phyloP scores from a whole-genome alignment of 2,113 vertebrate genomes.

The Narcine bancroftii region DNA sequence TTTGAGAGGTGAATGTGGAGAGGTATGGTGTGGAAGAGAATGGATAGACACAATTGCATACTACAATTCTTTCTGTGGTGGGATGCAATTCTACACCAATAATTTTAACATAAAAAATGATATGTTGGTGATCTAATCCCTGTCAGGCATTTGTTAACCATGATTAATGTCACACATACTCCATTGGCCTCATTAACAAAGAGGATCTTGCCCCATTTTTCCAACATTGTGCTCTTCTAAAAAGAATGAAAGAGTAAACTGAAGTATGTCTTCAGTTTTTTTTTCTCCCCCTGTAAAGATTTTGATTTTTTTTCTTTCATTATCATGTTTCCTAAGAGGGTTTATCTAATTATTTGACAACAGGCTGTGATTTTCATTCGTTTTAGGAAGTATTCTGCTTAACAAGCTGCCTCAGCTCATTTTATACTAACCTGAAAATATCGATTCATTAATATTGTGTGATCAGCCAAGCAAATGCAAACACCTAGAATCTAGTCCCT shows the following conservation, averaged over 20 bases:
- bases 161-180: neutral
- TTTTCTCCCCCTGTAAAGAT: neutral
- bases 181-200: neutral
- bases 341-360: neutral
- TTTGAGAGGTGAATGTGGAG: neutral
- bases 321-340: neutral
- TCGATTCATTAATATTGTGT: neutral
- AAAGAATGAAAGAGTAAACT: neutral
- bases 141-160: neutral
- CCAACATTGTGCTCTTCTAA: neutral
- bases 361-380: neutral
- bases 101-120: neutral
- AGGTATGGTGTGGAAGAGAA: neutral
- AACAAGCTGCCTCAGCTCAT: neutral
- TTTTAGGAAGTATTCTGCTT: neutral
- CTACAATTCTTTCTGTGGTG: neutral
- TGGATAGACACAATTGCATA: neutral
- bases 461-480: neutral
- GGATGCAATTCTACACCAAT: neutral
- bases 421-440: neutral
- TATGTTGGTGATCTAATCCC: neutral
- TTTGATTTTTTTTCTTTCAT: neutral
- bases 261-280: neutral
- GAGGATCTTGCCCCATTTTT: neutral
- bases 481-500: neutral